Evolutionary conservation across 2,113 vertebrate genomes (phyloP).

Genomic region (Boleophthalmus pectinirostris): DNA sequence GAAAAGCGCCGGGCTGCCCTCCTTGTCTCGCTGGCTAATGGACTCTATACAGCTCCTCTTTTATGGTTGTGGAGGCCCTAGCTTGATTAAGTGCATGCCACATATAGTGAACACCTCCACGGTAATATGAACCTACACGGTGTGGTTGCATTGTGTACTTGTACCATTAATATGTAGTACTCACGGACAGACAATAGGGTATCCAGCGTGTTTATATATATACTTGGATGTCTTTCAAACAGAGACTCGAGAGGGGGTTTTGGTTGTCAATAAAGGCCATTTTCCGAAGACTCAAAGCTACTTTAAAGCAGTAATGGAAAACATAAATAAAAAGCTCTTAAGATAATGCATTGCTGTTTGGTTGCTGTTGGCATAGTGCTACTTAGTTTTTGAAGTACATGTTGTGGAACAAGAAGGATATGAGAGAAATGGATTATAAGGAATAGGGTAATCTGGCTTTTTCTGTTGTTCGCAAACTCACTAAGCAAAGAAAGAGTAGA

Average conservation of each 20-base stretch:
- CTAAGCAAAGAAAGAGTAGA: neutral
- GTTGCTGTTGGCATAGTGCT: neutral
- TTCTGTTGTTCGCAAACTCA: neutral
- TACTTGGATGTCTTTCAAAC: constrained; percentile 23
- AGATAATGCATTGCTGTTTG: constrained; percentile 3
- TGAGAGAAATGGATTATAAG: constrained; percentile 31
- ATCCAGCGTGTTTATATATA: constrained; percentile 24
- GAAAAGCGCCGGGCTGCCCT: constrained; percentile 26
- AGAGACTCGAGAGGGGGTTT: constrained; percentile 23
- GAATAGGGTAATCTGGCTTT: neutral
- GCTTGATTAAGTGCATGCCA: constrained; percentile 45
- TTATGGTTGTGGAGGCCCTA: constrained; percentile 30
- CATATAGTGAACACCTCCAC: constrained; percentile 38
- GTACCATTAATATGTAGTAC: constrained; percentile 32
- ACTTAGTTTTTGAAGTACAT: neutral
- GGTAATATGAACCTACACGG: constrained; percentile 18
- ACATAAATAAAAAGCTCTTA: constrained; percentile 13
- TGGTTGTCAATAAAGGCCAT: constrained; percentile 9
- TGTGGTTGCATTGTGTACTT: constrained; percentile 31
- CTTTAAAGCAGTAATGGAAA: constrained; percentile 11
- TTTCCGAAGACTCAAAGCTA: constrained; percentile 19
- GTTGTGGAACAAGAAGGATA: constrained; percentile 18
- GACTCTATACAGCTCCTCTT: constrained; percentile 43
- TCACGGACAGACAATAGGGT: constrained; percentile 15
- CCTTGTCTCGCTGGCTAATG: constrained; percentile 55